phyloP scores from a whole-genome alignment of 2,888 invertebrate species.

The Dryadula phaetusa region DNA sequence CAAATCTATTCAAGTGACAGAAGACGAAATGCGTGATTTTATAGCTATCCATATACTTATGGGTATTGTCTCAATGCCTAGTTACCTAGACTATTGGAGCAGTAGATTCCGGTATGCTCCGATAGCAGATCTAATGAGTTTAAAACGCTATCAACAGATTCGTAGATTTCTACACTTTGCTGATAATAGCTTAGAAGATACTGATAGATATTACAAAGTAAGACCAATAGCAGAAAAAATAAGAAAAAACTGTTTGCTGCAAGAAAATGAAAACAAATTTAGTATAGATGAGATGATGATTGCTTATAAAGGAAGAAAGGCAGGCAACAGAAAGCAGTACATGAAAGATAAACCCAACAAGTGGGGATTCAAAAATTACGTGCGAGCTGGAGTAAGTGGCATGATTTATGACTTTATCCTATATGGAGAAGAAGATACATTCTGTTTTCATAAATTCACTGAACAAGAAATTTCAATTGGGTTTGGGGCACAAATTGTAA shows the following conservation, averaged over 20 bases:
- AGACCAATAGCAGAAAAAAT: conserved; percentile 38
- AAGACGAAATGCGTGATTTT: conserved; percentile 2
- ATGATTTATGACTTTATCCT: background rate
- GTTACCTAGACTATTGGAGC: background rate
- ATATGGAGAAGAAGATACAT: conserved; percentile 3
- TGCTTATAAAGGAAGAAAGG: conserved; percentile 54
- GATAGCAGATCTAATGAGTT: conserved; percentile 3
- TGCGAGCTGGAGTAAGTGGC: background rate
- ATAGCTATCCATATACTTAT: background rate
- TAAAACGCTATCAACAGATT: background rate
- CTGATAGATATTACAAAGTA: conserved; percentile 40
- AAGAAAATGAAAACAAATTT: conserved; percentile 49
- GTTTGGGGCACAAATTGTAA: conserved; percentile 53
- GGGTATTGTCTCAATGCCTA: background rate
- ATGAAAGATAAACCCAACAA: conserved; percentile 50
- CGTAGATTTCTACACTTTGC: conserved; percentile 4
- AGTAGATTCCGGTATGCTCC: background rate
- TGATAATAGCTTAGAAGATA: conserved; percentile 18
- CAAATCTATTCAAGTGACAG: background rate
- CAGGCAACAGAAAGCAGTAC: conserved; percentile 54
- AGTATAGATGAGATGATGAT: conserved; percentile 59
- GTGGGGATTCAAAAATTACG: conserved; percentile 12
- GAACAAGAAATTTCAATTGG: conserved; percentile 48
- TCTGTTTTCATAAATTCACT: background rate
- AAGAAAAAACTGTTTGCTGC: conserved; percentile 38